Conservation (phyloP, 2,797 vertebrate genomes). For the Cirrhinus mrigala region DNA sequence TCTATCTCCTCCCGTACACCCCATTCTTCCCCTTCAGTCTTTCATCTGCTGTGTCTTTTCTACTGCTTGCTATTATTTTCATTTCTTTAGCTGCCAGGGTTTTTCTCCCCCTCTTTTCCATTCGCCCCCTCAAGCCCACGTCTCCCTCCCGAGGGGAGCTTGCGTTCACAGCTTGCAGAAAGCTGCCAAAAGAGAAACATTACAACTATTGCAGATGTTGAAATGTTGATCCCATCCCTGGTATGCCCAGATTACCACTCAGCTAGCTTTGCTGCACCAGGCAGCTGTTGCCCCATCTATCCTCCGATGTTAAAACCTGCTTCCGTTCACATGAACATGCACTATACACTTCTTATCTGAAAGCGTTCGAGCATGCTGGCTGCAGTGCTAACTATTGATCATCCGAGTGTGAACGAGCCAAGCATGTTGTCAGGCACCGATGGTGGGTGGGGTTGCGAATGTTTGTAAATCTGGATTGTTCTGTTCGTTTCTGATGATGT, state of each 20-base stretch:
- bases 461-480: conserved; percentile 74
- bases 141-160: conserved; percentile 70
- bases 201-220: conserved; percentile 86
- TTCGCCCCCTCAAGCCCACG: conserved; percentile 76
- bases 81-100: conserved; percentile 79
- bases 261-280: conserved; percentile 71
- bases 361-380: conserved; percentile 34
- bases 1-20: conserved; percentile 46
- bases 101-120: conserved; percentile 68
- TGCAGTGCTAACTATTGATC: conserved; percentile 36
- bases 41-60: conserved; percentile 71
- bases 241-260: conserved; percentile 75
- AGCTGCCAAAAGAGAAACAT: conserved; percentile 80
- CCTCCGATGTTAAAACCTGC: conserved; percentile 19
- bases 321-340: conserved; percentile 54
- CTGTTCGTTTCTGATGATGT: conserved; percentile 71
- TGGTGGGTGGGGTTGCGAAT: conserved; percentile 39
- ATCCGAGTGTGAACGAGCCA: conserved; percentile 23
- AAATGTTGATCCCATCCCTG: conserved; percentile 84
- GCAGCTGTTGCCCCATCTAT: conserved; percentile 79
- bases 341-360: neutral
- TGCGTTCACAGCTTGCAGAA: conserved; percentile 77
- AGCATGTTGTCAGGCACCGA: conserved; percentile 43
- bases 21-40: conserved; percentile 70
- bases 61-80: conserved; percentile 78